Percentiles rank a stretch among this genome's conserved stretches.
These are phyloP conservation scores for Drosophila nikananu DNA, from an alignment of 1,140 invertebrate species.

Conservation along the genomic window DNA sequence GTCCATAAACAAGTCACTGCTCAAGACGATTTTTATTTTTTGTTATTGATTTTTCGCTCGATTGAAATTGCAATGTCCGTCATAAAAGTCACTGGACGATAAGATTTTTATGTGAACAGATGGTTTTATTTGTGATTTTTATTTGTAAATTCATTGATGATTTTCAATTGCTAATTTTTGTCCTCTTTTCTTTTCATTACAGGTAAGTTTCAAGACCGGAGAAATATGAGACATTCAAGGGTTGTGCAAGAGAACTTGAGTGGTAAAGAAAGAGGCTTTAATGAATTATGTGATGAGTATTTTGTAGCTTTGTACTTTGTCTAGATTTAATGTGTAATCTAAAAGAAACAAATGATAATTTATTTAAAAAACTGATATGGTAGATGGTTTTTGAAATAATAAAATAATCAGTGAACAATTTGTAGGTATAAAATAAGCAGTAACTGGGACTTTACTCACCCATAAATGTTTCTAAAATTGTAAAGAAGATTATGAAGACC, in stretches of 20 bases:
- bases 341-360: not conserved
- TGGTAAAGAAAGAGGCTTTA: not conserved
- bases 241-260: not conserved
- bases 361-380: not conserved
- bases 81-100: constrained; percentile 47
- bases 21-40: constrained; percentile 10
- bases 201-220: constrained; percentile 52
- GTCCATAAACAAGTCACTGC: constrained; percentile 38
- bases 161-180: constrained; percentile 53
- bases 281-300: not conserved
- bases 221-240: not conserved
- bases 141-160: constrained; percentile 27
- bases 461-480: not conserved
- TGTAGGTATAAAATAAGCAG: not conserved
- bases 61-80: constrained; percentile 27
- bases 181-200: constrained; percentile 27
- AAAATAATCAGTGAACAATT: not conserved
- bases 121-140: constrained; percentile 57
- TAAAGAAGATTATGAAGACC: not conserved
- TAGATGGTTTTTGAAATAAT: not conserved
- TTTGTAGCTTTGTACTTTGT: too few relatives aligned
- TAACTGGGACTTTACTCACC: not conserved
- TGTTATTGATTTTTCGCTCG: not conserved
- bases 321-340: not conserved
- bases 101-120: constrained; percentile 53